phyloP scores from a whole-genome alignment of 2,888 invertebrate species.

The Scrobipalpa costella region DNA sequence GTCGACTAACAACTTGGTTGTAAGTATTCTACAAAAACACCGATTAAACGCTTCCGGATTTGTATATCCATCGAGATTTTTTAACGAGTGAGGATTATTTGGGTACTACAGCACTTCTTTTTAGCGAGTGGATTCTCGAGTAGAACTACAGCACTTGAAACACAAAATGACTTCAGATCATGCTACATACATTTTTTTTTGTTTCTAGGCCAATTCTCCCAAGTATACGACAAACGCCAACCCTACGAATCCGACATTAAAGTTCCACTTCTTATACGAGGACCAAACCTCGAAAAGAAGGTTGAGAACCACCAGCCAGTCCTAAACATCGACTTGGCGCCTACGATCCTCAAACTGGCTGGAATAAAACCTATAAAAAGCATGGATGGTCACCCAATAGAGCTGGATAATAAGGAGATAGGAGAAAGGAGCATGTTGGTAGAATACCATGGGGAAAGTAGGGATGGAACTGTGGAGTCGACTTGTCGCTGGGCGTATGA shows the following conservation, averaged over 20 bases:
- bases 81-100: too few relatives aligned
- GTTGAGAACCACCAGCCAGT: slow-evolving; percentile 79
- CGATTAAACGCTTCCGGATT: too few relatives aligned
- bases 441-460: slow-evolving; percentile 91
- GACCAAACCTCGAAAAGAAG: slow-evolving; percentile 83
- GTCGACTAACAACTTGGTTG: too few relatives aligned
- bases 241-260: slow-evolving; percentile 94
- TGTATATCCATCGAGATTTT: too few relatives aligned
- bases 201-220: slow-evolving; percentile 89
- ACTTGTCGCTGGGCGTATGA: slow-evolving; percentile 85
- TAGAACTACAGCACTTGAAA: too few relatives aligned
- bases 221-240: slow-evolving; percentile 94
- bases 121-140: too few relatives aligned
- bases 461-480: slow-evolving; percentile 73
- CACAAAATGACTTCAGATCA: too few relatives aligned
- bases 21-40: too few relatives aligned
- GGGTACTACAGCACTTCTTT: too few relatives aligned
- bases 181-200: too few relatives aligned
- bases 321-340: slow-evolving; percentile 90
- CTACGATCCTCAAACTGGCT: slow-evolving; percentile 89
- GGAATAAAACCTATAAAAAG: slow-evolving; percentile 64
- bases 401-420: slow-evolving; percentile 35
- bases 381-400: slow-evolving; percentile 83
- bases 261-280: slow-evolving; percentile 90
- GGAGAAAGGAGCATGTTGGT: slow-evolving; percentile 83